Percentiles rank a stretch among this genome's conserved stretches.
These are phyloP conservation scores for Kryptolebias marmoratus DNA, from an alignment of 2,113 vertebrate species.

Conservation along the genomic window DNA sequence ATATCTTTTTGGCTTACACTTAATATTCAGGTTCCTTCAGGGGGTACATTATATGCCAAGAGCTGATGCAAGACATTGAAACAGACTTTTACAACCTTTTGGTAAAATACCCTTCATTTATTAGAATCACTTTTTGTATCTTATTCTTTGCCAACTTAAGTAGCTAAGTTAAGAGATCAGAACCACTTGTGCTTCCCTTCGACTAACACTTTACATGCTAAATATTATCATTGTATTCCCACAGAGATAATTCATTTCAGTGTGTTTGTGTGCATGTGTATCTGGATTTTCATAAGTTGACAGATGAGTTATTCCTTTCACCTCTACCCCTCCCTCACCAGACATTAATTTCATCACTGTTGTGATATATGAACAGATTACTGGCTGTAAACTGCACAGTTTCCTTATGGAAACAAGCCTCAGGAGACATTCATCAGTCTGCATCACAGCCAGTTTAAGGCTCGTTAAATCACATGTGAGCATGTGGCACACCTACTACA, in stretches of 20 bases:
- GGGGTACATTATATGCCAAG: conserved; percentile 41
- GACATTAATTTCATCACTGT: conserved; percentile 71
- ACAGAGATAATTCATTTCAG: conserved; percentile 14
- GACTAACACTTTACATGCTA: conserved; percentile 43
- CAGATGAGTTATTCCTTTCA: conserved; percentile 35
- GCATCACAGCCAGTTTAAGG: conserved; percentile 50
- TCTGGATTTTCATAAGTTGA: conserved; percentile 44
- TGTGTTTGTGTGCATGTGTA: neutral
- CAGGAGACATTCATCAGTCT: conserved; percentile 67
- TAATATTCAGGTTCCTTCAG: conserved; percentile 37
- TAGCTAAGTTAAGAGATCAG: conserved; percentile 21
- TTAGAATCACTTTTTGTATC: conserved; percentile 34
- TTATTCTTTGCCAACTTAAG: conserved; percentile 19
- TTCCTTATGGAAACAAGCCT: conserved; percentile 62
- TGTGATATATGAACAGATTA: conserved; percentile 79
- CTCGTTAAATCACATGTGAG: conserved; percentile 50
- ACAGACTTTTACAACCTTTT: conserved; percentile 67
- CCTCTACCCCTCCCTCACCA: conserved; percentile 11
- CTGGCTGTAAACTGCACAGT: conserved; percentile 69
- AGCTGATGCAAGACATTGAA: conserved; percentile 75
- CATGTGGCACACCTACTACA: conserved; percentile 12
- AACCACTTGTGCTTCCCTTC: conserved; percentile 45
- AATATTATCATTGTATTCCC: conserved; percentile 41
- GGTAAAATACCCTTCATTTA: conserved; percentile 31
- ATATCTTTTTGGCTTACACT: conserved; percentile 11